A percentile compares a stretch with the other conserved stretches of the same genome.
Evolutionary conservation across 2,113 vertebrate genomes (phyloP).

Genomic region (Rallus limicola): DNA sequence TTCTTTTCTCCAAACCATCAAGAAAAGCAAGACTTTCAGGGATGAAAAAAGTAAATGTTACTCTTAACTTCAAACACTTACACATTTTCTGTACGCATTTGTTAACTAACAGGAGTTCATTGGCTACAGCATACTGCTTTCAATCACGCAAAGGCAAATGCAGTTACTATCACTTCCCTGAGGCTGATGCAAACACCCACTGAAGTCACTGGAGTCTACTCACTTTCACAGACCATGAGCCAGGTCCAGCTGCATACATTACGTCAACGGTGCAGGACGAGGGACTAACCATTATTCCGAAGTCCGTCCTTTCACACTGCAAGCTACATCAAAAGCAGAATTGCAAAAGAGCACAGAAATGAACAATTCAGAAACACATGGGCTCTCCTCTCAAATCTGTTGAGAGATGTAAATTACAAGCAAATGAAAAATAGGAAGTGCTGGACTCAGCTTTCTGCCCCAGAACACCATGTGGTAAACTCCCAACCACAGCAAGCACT

Average conservation of each 20-base stretch:
- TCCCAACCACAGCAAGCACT: background rate
- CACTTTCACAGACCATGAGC: background rate
- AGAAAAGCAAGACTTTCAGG: background rate
- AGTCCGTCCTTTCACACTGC: background rate
- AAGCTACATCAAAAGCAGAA: background rate
- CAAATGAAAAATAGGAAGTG: background rate
- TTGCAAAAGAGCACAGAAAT: background rate
- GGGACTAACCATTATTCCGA: background rate
- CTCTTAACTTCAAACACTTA: background rate
- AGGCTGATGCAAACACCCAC: background rate
- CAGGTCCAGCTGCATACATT: background rate
- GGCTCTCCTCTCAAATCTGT: background rate
- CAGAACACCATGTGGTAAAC: background rate
- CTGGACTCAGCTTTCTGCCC: constrained; percentile 37
- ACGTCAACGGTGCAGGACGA: background rate
- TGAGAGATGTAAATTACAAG: constrained; percentile 2
- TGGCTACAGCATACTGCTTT: background rate
- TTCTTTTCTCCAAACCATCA: background rate
- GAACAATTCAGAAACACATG: background rate
- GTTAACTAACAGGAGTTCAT: background rate
- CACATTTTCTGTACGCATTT: background rate
- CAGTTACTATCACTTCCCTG: background rate
- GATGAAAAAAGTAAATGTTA: background rate
- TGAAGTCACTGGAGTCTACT: background rate
- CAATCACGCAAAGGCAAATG: background rate